Conservation (phyloP, 2,797 vertebrate genomes). For the Tachyglossus aculeatus region DNA sequence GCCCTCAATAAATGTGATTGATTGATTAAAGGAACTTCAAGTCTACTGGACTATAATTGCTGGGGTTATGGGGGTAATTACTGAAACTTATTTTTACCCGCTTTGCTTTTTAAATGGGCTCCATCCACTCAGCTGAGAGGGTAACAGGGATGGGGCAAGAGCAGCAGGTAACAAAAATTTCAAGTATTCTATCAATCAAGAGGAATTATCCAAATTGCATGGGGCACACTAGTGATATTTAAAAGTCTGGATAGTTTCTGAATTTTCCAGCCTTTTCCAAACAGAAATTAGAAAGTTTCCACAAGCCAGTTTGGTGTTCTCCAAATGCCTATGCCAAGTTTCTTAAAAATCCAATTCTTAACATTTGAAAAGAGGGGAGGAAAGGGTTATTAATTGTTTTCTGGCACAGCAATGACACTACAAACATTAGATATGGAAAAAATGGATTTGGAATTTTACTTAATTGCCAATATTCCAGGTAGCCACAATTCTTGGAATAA, state of each 20-base stretch:
- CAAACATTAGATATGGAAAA: not conserved
- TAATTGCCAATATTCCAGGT: not conserved
- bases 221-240: not conserved
- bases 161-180: too few species aligned
- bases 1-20: too few species aligned
- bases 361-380: not conserved
- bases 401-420: not conserved
- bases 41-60: too few species aligned
- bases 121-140: too few species aligned
- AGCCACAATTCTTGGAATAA: not conserved
- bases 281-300: conserved; percentile 2
- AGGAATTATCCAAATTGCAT: conserved; percentile 25
- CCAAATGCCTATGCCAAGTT: not conserved
- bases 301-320: not conserved
- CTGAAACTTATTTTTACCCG: too few species aligned
- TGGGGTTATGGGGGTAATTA: too few species aligned
- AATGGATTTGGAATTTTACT: not conserved
- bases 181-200: conserved; percentile 5
- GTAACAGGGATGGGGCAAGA: too few species aligned
- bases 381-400: conserved; percentile 5
- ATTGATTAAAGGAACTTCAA: too few species aligned
- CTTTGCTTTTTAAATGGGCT: too few species aligned
- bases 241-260: conserved; percentile 1
- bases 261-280: not conserved
- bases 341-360: not conserved